Percentiles rank a stretch among this genome's conserved stretches.
These are phyloP conservation scores for Cinclus mexicanus DNA, from an alignment of 2,113 vertebrate species.

Conservation along the genomic window DNA sequence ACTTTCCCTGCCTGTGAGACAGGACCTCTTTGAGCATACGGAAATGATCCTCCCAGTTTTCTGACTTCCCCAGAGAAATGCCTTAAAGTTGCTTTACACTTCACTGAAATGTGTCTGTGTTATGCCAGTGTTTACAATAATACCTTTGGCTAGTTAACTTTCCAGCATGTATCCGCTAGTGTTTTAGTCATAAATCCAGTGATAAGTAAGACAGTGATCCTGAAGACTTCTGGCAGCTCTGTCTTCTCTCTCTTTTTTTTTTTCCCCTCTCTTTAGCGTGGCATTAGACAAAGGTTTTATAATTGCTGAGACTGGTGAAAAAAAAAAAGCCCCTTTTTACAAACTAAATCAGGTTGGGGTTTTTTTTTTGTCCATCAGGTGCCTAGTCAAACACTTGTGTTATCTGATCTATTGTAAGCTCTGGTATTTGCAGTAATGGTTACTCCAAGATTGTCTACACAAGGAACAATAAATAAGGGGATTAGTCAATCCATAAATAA, in stretches of 20 bases:
- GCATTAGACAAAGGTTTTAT: background rate
- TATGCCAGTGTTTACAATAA: background rate
- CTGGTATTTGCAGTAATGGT: background rate
- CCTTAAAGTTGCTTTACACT: background rate
- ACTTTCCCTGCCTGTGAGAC: background rate
- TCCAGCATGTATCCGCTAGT: background rate
- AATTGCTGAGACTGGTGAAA: background rate
- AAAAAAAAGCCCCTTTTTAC: background rate
- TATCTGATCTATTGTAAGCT: background rate
- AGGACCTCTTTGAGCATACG: background rate
- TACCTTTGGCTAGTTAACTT: background rate
- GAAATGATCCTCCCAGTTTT: background rate
- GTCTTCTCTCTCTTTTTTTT: background rate
- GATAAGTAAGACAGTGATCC: background rate
- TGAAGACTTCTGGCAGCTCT: background rate
- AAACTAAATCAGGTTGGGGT: background rate
- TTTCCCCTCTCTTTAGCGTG: background rate
- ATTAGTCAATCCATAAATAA: constrained; percentile 26
- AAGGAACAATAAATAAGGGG: background rate
- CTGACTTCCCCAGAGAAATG: background rate
- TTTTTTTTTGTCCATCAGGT: background rate
- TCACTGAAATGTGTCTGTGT: background rate
- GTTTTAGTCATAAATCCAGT: background rate
- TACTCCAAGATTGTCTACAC: background rate
- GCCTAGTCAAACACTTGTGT: background rate